Evolutionary conservation across 2,113 vertebrate species (phyloP).

Genomic region (Natator depressus): DNA sequence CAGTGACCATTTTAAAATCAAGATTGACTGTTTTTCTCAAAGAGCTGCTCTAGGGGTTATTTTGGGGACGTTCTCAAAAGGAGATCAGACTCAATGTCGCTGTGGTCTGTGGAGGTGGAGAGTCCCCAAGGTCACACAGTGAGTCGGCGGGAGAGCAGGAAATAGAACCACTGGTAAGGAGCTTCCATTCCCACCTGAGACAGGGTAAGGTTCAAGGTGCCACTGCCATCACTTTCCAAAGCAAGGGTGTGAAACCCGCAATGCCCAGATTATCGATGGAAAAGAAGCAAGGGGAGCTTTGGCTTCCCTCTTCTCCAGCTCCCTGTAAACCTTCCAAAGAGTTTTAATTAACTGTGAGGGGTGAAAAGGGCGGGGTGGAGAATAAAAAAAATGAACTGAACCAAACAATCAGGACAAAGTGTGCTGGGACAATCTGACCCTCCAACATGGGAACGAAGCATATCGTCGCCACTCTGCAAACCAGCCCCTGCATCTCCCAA

Average conservation of each 20-base stretch:
- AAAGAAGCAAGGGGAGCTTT: neutral
- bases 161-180: neutral
- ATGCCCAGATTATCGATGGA: neutral
- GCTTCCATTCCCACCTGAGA: neutral
- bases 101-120: neutral
- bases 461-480: neutral
- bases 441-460: rapidly evolving
- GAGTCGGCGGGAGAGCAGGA: neutral
- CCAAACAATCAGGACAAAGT: neutral
- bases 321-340: neutral
- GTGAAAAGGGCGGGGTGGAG: neutral
- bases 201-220: neutral
- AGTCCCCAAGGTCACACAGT: neutral
- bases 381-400: rapidly evolving
- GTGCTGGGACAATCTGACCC: rapidly evolving
- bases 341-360: neutral
- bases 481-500: neutral
- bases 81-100: neutral
- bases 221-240: rapidly evolving
- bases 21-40: neutral
- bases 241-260: neutral
- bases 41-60: neutral
- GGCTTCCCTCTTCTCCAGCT: neutral
- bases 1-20: neutral
- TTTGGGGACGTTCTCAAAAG: neutral